Evolutionary conservation across 1,140 invertebrate genomes (phyloP).

Genomic region (Phortica variegata): DNA sequence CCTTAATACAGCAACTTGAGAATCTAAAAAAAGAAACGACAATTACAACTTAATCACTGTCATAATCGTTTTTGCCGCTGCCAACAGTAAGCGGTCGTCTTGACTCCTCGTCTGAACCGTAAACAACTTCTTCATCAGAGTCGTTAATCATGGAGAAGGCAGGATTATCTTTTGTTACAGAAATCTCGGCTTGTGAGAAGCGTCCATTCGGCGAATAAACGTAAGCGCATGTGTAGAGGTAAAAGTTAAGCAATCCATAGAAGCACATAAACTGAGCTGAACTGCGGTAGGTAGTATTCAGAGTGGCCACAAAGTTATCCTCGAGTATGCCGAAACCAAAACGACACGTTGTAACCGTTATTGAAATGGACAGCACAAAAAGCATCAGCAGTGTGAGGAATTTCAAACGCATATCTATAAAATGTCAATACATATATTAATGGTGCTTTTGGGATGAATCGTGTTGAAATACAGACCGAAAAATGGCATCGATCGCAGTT

Average conservation of each 20-base stretch:
- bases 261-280: constrained; percentile 93
- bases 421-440: neutral
- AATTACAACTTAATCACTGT: constrained; percentile 70
- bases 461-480: constrained; percentile 72
- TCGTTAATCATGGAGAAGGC: constrained; percentile 98
- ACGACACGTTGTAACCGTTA: constrained; percentile 75
- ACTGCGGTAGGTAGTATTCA: constrained; percentile 83
- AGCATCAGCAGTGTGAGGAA: constrained; percentile 86
- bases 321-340: constrained; percentile 87
- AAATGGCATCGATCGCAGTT: constrained; percentile 93
- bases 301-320: constrained; percentile 89
- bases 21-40: no score
- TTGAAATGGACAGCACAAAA: constrained; percentile 77
- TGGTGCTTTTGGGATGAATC: neutral
- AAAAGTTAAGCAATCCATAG: constrained; percentile 94
- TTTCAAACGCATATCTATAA: constrained; percentile 83
- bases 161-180: constrained; percentile 95
- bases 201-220: constrained; percentile 86
- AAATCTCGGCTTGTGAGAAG: constrained; percentile 78
- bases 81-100: constrained; percentile 67
- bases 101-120: constrained; percentile 89
- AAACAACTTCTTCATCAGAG: constrained; percentile 95
- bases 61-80: constrained; percentile 65
- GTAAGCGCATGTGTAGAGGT: constrained; percentile 90
- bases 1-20: no score